phyloP scores from a whole-genome alignment of 2,113 vertebrate species.

The Embiotoca jacksoni region DNA sequence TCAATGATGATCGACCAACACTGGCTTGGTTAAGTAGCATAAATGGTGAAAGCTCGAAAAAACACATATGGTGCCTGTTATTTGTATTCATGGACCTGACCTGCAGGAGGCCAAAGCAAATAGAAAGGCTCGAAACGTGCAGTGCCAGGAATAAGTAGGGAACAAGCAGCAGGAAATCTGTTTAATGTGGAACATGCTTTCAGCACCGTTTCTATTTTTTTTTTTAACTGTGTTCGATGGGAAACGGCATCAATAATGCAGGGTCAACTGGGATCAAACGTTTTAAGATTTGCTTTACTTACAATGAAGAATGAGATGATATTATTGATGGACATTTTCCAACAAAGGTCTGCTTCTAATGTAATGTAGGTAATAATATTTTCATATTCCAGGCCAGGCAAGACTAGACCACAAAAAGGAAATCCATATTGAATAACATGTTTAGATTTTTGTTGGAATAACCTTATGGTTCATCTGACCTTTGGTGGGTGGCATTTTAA shows the following conservation, averaged over 20 bases:
- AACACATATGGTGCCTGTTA: slow-evolving; percentile 41
- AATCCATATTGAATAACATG: slow-evolving; percentile 22
- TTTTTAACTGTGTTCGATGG: slow-evolving; percentile 55
- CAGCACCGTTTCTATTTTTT: slow-evolving; percentile 8
- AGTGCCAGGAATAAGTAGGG: slow-evolving; percentile 45
- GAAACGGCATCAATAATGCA: slow-evolving; percentile 30
- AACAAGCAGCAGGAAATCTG: slow-evolving; percentile 59
- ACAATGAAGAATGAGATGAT: slow-evolving; percentile 23
- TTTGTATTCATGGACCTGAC: slow-evolving; percentile 48
- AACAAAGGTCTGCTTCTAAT: slow-evolving; percentile 32
- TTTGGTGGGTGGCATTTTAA: slow-evolving; percentile 26
- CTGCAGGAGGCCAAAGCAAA: slow-evolving; percentile 63
- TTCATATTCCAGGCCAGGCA: slow-evolving; percentile 14
- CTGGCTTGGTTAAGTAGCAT: slow-evolving; percentile 27
- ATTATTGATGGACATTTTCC: slow-evolving; percentile 50
- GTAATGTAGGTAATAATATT: slow-evolving; percentile 32
- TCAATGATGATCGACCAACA: neutral
- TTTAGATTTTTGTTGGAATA: slow-evolving; percentile 9
- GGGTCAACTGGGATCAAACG: slow-evolving; percentile 42
- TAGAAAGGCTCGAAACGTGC: slow-evolving; percentile 40
- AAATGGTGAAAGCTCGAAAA: slow-evolving; percentile 25
- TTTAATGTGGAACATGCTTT: slow-evolving; percentile 65
- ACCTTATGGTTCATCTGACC: neutral
- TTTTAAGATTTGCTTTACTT: slow-evolving; percentile 18
- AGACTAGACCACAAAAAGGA: slow-evolving; percentile 18